Evolutionary conservation across 2,797 vertebrate species (phyloP).

Genomic region (Pangasius krempfi): DNA sequence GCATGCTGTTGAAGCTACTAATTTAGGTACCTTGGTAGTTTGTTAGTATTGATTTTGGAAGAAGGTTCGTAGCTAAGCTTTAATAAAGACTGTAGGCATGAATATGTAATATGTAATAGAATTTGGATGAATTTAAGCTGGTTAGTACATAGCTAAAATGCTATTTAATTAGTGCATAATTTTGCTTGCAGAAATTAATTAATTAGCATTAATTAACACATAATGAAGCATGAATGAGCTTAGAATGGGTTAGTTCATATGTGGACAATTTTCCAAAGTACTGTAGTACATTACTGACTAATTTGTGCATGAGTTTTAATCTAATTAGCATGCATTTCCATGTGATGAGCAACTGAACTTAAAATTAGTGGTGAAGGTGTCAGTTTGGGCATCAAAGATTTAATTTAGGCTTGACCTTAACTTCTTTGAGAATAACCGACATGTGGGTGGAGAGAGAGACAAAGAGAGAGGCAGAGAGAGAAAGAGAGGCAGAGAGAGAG

Average conservation of each 20-base stretch:
- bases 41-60: background rate
- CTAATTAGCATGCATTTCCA: background rate
- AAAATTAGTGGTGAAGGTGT: background rate
- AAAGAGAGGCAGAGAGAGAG: background rate
- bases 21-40: background rate
- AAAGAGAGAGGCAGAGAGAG: background rate
- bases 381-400: background rate
- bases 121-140: background rate
- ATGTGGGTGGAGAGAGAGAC: slow-evolving; percentile 6
- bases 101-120: background rate
- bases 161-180: background rate
- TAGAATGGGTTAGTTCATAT: background rate
- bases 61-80: background rate
- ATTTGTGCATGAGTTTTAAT: background rate
- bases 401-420: slow-evolving; percentile 23
- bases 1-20: background rate
- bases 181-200: background rate
- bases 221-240: background rate
- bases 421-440: background rate
- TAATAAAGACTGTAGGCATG: background rate
- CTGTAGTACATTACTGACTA: background rate
- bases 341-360: background rate
- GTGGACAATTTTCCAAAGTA: background rate
- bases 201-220: no score
- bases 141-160: background rate